These are phyloP conservation scores for Pomacea maculata DNA, from an alignment of 1,140 invertebrate species.

Conservation along the genomic window DNA sequence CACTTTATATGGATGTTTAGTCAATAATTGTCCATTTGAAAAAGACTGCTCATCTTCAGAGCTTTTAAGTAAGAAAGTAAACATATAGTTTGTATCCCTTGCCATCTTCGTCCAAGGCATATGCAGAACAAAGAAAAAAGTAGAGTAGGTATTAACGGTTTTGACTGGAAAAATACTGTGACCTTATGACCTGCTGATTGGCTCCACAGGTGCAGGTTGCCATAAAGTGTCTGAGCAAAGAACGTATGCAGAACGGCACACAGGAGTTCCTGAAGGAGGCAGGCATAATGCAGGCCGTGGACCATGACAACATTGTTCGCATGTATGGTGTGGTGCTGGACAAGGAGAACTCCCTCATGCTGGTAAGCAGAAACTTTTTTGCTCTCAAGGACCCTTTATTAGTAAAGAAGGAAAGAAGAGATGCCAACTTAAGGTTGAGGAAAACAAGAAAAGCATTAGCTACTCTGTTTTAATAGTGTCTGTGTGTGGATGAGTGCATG, in stretches of 20 bases:
- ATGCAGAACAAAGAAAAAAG: not conserved
- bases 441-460: no score
- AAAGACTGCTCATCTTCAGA: no score
- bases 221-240: slow-evolving; percentile 93
- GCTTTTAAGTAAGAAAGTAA: no score
- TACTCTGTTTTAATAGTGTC: no score
- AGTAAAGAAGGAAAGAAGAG: no score
- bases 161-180: no score
- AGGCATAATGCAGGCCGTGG: slow-evolving; percentile 96
- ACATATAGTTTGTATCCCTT: no score
- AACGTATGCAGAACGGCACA: slow-evolving; percentile 94
- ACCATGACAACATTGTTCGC: slow-evolving; percentile 95
- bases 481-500: not conserved
- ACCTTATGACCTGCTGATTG: not conserved
- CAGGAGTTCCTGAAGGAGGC: slow-evolving; percentile 98
- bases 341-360: slow-evolving; percentile 87
- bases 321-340: slow-evolving; percentile 97
- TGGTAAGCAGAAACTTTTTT: slow-evolving; percentile 70
- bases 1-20: no score
- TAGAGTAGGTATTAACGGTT: not conserved
- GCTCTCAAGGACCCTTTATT: no score
- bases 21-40: no score
- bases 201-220: slow-evolving; percentile 89
- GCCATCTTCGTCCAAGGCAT: no score
- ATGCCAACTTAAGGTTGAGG: no score